These are phyloP conservation scores for Heliconius himera DNA, from an alignment of 1,140 invertebrate species.

Conservation along the genomic window DNA sequence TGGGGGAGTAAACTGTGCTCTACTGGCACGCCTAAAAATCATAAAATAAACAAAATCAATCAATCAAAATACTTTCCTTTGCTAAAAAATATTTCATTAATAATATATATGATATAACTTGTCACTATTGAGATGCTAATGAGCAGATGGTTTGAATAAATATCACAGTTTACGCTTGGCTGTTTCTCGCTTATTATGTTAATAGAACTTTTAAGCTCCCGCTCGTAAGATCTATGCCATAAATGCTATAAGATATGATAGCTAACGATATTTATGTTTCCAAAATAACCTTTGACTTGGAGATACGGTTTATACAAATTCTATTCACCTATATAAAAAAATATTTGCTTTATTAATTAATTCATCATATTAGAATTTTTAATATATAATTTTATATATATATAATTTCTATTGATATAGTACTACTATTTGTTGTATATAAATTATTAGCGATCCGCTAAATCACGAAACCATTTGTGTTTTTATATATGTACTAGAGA, in stretches of 20 bases:
- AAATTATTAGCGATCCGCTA: too few species aligned
- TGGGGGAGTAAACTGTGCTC: too few species aligned
- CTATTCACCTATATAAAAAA: background rate
- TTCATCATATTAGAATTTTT: too few species aligned
- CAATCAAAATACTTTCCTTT: background rate
- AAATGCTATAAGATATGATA: constrained; percentile 14
- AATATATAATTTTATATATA: too few species aligned
- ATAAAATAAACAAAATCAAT: too few species aligned
- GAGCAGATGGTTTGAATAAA: constrained; percentile 15
- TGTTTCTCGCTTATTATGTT: constrained; percentile 22
- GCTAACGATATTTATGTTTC: background rate
- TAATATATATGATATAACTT: background rate
- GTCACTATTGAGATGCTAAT: background rate
- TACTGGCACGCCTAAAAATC: too few species aligned
- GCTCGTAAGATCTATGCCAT: background rate
- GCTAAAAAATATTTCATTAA: background rate
- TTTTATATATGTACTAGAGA: too few species aligned
- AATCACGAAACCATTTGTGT: too few species aligned
- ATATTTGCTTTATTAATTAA: background rate
- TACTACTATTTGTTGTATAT: too few species aligned
- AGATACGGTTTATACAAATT: background rate
- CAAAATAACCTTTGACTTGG: constrained; percentile 2
- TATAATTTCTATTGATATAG: too few species aligned
- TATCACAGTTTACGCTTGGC: constrained; percentile 12
- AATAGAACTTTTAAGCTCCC: constrained; percentile 4